Conservation (phyloP, 2,113 vertebrate genomes). For the Leuciscus idus region DNA sequence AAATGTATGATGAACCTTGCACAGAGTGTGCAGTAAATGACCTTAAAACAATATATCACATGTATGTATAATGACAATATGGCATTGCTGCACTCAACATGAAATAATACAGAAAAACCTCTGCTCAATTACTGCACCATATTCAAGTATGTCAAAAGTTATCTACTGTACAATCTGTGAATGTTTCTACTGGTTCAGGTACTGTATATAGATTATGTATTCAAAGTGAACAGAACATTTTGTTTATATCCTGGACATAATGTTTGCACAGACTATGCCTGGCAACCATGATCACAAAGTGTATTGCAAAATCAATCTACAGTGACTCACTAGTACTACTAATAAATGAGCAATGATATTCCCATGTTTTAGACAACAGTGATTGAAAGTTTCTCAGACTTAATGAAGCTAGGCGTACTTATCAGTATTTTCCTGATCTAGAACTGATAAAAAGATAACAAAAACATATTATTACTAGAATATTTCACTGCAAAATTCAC, state of each 20-base stretch:
- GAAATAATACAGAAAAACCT: neutral
- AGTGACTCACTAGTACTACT: slow-evolving; percentile 3
- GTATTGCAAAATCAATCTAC: neutral
- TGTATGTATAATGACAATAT: neutral
- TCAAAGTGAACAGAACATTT: neutral
- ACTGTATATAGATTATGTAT: neutral
- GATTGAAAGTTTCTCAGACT: neutral
- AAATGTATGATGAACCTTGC: slow-evolving; percentile 7
- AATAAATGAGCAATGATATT: neutral
- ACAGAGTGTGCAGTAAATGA: neutral
- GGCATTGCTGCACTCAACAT: neutral
- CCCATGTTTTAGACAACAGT: neutral
- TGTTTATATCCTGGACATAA: neutral
- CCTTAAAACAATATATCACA: slow-evolving; percentile 7
- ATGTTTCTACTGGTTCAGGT: neutral
- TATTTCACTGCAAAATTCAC: slow-evolving; percentile 32
- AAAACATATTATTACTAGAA: neutral
- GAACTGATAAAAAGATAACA: neutral
- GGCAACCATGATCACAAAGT: neutral
- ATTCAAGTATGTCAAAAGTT: neutral
- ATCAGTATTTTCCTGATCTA: neutral
- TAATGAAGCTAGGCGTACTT: neutral
- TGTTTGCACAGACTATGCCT: neutral
- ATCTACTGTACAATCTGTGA: neutral
- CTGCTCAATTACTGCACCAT: neutral